Conservation (phyloP, 2,113 vertebrate genomes). For the Tonatia bakeri region DNA sequence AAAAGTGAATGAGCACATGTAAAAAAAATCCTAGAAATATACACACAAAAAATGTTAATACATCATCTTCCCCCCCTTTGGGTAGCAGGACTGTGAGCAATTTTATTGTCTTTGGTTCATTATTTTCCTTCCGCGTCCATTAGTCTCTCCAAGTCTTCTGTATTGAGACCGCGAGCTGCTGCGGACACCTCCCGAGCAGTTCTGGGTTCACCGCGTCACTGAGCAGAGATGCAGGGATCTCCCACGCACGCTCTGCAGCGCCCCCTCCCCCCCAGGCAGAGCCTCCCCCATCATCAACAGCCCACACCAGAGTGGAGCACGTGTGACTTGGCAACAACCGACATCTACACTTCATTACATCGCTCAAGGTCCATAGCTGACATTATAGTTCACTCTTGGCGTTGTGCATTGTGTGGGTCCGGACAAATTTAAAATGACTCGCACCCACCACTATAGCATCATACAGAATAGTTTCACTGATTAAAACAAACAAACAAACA, state of each 20-base stretch:
- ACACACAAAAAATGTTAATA: not conserved
- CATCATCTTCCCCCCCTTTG: not conserved
- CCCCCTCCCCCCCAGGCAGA: too few species aligned
- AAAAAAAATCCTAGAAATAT: not conserved
- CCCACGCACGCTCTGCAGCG: accelerated
- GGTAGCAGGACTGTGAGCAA: not conserved
- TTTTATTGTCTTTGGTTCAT: not conserved
- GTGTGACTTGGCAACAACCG: not conserved
- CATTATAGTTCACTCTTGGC: not conserved
- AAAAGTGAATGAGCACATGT: not conserved
- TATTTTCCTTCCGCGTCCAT: not conserved
- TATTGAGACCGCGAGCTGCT: not conserved
- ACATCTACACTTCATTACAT: not conserved
- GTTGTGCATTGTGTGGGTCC: not conserved
- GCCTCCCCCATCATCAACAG: not conserved
- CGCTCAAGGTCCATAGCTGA: not conserved
- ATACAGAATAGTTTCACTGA: not conserved
- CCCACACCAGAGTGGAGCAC: not conserved
- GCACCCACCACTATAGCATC: not conserved
- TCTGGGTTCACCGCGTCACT: not conserved
- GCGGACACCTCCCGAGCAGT: not conserved
- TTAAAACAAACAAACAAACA: too few species aligned
- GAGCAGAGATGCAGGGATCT: not conserved
- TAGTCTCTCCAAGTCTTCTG: not conserved
- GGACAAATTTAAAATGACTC: not conserved